Base-by-base conservation (phyloP, 2,797 vertebrate species). In the Phyllotis vaccarum region DNA sequence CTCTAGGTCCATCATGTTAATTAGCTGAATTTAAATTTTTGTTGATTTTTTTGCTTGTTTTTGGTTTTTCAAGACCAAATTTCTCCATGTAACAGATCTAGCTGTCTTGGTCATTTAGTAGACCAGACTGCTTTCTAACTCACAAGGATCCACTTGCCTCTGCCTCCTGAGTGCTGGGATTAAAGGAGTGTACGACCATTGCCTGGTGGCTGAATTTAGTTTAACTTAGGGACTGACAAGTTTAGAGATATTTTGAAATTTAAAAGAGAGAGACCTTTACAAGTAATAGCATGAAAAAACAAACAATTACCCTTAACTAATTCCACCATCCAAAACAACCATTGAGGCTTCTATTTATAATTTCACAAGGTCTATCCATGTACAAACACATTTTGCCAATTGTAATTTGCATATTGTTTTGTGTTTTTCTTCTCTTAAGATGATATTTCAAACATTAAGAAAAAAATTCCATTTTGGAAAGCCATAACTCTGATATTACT, bases 401-500 rank as follows among this genome's bases (percentile, higher is more conserved):
- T 76, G 16, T 56, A 92, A 54, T 90, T 96, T 88, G 68, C 46
- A 64, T 52, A n/a, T n/a, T 52, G 22, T 37, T 52, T 95, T 92
- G 68, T 29, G 76, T 86, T 88, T 79, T 85, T 96, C 87, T 93
- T 68, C 72, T 91, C 66, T 72, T 70, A 93, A 46, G 70, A 92
- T 89, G 90, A 29, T 56, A 90, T 93, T 92, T 92, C 74, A 75
- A 79, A 49, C 62, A 88, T 87, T 62, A 86, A 90, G 37, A 34
- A 56, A 92, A 92, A 95, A 89, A 37, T 43, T 96, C 78, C n/a
- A 19, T 91, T 95, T 93, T 90, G 74, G 81, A 82, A 93, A 79
- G 72, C 5, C 3, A 16, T 96, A 68, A 91, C 68, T 87, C 80
- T 75, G 74, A 52, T 79, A 82, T 58, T 85, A 56, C 37, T 91